Conservation (phyloP, 2,797 vertebrate species). For the Aphelocoma californica region DNA sequence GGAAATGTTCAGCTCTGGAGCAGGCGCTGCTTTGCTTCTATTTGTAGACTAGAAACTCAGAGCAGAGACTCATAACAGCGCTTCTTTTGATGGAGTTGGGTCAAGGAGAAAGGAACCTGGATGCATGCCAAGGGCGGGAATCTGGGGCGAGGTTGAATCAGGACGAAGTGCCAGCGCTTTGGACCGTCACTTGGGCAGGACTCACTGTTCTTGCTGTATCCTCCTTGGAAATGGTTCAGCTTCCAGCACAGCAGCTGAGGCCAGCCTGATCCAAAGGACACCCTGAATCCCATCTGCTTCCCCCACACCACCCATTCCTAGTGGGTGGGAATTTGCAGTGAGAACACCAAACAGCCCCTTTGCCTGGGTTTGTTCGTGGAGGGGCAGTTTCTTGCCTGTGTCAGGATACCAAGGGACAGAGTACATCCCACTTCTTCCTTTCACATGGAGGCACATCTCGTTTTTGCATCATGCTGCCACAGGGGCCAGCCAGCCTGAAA, state of each 20-base stretch:
- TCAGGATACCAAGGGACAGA: neutral
- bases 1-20: slow-evolving; percentile 36
- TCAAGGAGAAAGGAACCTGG: slow-evolving; percentile 66
- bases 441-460: neutral
- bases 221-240: slow-evolving; percentile 25
- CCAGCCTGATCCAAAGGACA: slow-evolving; percentile 19
- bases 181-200: slow-evolving; percentile 42
- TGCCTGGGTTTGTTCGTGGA: accelerated
- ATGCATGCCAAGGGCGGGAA: slow-evolving; percentile 37
- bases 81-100: slow-evolving; percentile 58
- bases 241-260: neutral
- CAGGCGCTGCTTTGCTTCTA: slow-evolving; percentile 34
- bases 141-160: slow-evolving; percentile 64
- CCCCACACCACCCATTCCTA: neutral
- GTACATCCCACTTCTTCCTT: neutral
- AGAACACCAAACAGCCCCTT: neutral
- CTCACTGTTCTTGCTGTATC: slow-evolving; percentile 28
- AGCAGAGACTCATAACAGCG: neutral
- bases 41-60: slow-evolving; percentile 48
- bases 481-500: neutral
- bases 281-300: neutral
- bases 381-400: neutral
- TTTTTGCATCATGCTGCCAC: neutral
- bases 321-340: neutral
- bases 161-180: slow-evolving; percentile 21